Conservation (phyloP, 2,113 vertebrate genomes). For the Myotis davidii region DNA sequence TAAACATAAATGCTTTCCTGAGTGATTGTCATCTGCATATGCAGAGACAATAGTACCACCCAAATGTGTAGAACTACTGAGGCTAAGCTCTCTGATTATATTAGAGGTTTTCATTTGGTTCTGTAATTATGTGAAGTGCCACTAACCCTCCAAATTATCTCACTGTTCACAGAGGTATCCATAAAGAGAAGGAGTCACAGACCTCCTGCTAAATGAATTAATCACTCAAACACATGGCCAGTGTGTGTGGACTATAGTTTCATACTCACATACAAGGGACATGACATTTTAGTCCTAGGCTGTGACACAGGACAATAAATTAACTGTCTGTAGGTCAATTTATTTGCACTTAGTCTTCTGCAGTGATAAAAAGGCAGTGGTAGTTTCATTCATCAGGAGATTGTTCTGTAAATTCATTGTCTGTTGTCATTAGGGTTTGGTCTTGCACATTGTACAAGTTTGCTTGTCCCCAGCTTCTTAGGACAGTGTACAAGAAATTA, state of each 20-base stretch:
- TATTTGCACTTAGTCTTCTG: conserved; percentile 23
- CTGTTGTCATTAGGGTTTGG: neutral
- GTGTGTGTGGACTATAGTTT: neutral
- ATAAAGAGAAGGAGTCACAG: neutral
- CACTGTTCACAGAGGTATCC: neutral
- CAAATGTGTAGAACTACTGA: neutral
- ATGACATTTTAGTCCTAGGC: conserved; percentile 15
- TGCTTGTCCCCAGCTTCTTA: conserved; percentile 3
- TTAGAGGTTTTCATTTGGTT: neutral
- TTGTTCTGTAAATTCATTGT: conserved; percentile 26
- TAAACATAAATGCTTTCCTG: neutral
- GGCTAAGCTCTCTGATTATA: neutral
- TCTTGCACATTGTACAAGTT: neutral
- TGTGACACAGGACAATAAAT: neutral
- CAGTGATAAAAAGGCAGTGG: neutral
- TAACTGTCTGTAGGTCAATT: neutral
- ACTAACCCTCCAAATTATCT: neutral
- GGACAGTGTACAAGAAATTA: conserved; percentile 3
- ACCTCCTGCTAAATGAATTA: neutral
- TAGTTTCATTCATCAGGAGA: neutral
- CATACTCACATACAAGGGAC: neutral
- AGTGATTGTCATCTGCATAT: neutral
- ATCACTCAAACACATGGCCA: neutral
- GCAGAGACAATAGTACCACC: neutral
- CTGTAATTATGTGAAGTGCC: neutral